These are phyloP conservation scores for Fragum whitleyi DNA, from an alignment of 2,888 invertebrate species.

Conservation along the genomic window DNA sequence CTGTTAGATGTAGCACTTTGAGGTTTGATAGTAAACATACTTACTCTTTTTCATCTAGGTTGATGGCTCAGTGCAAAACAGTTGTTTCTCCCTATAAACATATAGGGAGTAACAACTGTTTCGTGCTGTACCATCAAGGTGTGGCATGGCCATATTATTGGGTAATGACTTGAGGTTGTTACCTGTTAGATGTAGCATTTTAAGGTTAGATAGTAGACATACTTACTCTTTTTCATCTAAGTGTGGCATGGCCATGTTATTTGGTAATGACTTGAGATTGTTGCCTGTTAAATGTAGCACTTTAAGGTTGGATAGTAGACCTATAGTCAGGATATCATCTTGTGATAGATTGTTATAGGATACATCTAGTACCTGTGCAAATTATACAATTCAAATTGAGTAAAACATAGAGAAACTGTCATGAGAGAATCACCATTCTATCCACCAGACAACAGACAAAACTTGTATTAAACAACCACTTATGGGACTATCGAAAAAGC, in stretches of 20 bases:
- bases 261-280: conserved; percentile 78
- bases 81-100: no score
- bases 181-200: conserved; percentile 82
- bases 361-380: conserved; percentile 84
- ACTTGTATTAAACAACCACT: no score
- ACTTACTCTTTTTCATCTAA: conserved; percentile 71
- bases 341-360: conserved; percentile 84
- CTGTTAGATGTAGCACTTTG: conserved; percentile 82
- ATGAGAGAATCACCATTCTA: no score
- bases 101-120: no score
- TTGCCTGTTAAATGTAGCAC: conserved; percentile 84
- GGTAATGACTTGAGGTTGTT: conserved; percentile 82
- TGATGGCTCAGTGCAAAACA: no score
- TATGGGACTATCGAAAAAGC: no score
- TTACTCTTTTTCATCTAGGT: conserved; percentile 73
- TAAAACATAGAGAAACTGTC: no score
- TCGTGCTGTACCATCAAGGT: no score
- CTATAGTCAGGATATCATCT: conserved; percentile 81
- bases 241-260: conserved; percentile 80
- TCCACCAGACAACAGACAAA: no score
- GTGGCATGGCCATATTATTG: conserved; percentile 80
- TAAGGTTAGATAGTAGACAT: conserved; percentile 13
- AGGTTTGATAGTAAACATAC: neutral
- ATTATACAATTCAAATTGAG: no score
- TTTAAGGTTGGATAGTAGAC: conserved; percentile 79